These are phyloP conservation scores for Chaunax sp. DNA, from an alignment of 2,797 vertebrate species.

Conservation along the genomic window DNA sequence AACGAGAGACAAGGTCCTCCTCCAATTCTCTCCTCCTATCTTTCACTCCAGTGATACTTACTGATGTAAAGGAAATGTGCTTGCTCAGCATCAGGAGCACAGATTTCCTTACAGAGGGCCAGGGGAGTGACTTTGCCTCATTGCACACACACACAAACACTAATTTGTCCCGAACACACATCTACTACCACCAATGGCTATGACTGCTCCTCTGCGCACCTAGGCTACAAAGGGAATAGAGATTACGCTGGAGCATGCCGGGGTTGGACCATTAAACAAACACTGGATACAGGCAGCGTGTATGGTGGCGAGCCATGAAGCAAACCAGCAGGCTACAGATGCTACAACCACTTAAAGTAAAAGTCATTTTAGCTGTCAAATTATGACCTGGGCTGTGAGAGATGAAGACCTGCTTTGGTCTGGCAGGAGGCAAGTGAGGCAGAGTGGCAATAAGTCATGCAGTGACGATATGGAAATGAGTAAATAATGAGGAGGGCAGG, in stretches of 20 bases:
- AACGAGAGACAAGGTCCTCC: too few species aligned
- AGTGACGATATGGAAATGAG: slow-evolving; percentile 21
- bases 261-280: slow-evolving; percentile 63
- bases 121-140: slow-evolving; percentile 25
- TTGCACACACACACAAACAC: slow-evolving; percentile 9
- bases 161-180: slow-evolving; percentile 42
- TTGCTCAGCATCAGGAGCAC: slow-evolving; percentile 40
- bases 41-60: slow-evolving; percentile 19
- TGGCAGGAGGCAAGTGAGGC: slow-evolving; percentile 19
- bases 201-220: slow-evolving; percentile 24
- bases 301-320: slow-evolving; percentile 34
- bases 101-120: slow-evolving; percentile 39
- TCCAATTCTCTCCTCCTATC: slow-evolving; percentile 4
- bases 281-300: slow-evolving; percentile 34
- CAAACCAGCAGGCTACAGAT: slow-evolving; percentile 47
- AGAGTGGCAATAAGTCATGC: slow-evolving; percentile 42
- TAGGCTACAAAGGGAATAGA: slow-evolving; percentile 31
- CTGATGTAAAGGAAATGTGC: slow-evolving; percentile 42
- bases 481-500: slow-evolving; percentile 38
- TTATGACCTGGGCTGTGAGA: slow-evolving; percentile 32
- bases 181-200: slow-evolving; percentile 30
- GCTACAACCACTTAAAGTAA: slow-evolving; percentile 38
- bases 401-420: slow-evolving; percentile 26
- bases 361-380: slow-evolving; percentile 53
- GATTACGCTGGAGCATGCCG: slow-evolving; percentile 42